These are phyloP conservation scores for Phymastichus coffea DNA, from an alignment of 1,140 invertebrate species.

Conservation along the genomic window DNA sequence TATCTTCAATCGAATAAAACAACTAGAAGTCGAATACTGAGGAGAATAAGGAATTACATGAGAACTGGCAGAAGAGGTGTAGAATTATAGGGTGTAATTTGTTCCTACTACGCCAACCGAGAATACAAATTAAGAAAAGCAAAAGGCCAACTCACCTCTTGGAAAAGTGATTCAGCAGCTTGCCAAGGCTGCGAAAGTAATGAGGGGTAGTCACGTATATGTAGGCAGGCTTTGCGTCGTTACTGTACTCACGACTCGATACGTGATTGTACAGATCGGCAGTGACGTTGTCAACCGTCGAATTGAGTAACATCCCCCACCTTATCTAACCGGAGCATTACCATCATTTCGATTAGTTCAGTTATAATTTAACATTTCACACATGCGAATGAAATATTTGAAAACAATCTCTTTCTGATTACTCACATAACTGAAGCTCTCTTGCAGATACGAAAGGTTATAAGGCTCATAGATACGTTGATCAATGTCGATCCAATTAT, in stretches of 20 bases:
- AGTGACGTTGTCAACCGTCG: slow-evolving; percentile 37
- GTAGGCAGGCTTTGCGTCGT: slow-evolving; percentile 42
- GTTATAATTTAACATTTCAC: background rate
- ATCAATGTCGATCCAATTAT: slow-evolving; percentile 48
- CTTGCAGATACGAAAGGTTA: slow-evolving; percentile 48
- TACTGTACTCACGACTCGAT: slow-evolving; percentile 25
- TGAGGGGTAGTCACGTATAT: slow-evolving; percentile 47
- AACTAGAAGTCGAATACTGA: too few species aligned
- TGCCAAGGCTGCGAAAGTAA: slow-evolving; percentile 47
- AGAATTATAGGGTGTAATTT: too few species aligned
- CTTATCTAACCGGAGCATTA: slow-evolving; percentile 43
- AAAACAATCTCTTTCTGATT: too few species aligned
- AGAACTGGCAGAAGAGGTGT: too few species aligned
- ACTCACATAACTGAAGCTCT: slow-evolving; percentile 51
- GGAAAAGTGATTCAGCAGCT: slow-evolving; percentile 46
- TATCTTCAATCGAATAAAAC: too few species aligned
- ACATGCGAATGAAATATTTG: too few species aligned
- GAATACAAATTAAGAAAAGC: too few species aligned
- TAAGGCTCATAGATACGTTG: slow-evolving; percentile 48
- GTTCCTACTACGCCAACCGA: too few species aligned
- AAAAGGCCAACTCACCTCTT: slow-evolving; percentile 44
- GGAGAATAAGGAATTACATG: too few species aligned
- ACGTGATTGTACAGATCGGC: slow-evolving; percentile 36
- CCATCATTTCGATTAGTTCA: background rate
- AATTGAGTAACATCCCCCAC: slow-evolving; percentile 47